Conservation (phyloP, 2,888 invertebrate genomes). For the Alviniconcha strummeri region DNA sequence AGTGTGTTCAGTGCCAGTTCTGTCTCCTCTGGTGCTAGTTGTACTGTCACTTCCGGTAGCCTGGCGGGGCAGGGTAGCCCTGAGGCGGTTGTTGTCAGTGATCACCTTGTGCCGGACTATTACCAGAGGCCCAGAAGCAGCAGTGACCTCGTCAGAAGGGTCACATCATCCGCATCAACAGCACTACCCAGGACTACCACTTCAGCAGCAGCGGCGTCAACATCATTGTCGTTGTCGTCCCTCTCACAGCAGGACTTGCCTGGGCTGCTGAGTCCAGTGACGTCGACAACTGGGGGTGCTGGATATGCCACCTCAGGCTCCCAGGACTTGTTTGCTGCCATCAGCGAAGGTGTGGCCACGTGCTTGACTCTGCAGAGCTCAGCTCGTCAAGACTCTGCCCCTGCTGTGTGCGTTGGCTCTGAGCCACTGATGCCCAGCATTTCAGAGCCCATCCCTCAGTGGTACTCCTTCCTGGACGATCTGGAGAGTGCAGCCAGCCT, state of each 20-base stretch:
- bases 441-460: constrained; percentile 35
- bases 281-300: neutral
- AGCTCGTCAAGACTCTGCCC: neutral
- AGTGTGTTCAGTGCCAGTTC: neutral
- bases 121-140: constrained; percentile 17
- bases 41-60: neutral
- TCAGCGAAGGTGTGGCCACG: constrained; percentile 1
- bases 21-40: neutral
- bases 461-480: constrained; percentile 40
- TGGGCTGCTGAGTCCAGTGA: neutral
- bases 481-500: constrained; percentile 31
- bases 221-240: neutral
- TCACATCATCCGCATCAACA: constrained; percentile 5
- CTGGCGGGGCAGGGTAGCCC: neutral
- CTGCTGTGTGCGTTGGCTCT: neutral
- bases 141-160: constrained; percentile 13
- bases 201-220: neutral
- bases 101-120: constrained; percentile 7
- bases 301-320: neutral
- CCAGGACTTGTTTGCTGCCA: neutral
- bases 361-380: neutral
- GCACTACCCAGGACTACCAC: neutral
- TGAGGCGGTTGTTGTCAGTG: neutral
- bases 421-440: constrained; percentile 30
- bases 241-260: constrained; percentile 14